Evolutionary conservation across 2,888 invertebrate species (phyloP).

Genomic region (Epinotia demarniana): DNA sequence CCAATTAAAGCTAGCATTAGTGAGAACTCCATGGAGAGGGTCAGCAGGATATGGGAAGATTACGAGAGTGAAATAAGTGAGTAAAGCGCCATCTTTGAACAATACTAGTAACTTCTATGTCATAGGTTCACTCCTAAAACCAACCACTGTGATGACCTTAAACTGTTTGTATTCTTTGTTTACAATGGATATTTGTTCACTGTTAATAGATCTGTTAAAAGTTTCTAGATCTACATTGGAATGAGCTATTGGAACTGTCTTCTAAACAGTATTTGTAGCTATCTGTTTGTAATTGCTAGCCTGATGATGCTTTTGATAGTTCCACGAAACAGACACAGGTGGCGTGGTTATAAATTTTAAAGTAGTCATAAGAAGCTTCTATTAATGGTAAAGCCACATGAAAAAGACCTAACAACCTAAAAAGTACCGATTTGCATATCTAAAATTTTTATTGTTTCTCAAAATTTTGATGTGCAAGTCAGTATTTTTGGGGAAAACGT

Average conservation of each 20-base stretch:
- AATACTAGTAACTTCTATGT: background rate
- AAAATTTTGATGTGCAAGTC: too few relatives aligned
- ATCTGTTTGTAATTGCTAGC: background rate
- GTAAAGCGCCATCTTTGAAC: constrained; percentile 51
- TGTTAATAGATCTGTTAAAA: background rate
- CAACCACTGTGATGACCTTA: too few relatives aligned
- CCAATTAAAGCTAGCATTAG: constrained; percentile 65
- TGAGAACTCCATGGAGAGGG: constrained; percentile 63
- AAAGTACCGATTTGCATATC: too few relatives aligned
- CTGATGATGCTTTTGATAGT: background rate
- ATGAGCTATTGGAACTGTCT: background rate
- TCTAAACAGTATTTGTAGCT: too few relatives aligned
- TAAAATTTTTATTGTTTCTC: too few relatives aligned
- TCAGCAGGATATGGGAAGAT: constrained; percentile 73
- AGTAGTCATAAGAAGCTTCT: too few relatives aligned
- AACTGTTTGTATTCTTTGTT: too few relatives aligned
- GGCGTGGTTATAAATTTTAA: background rate
- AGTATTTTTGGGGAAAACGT: too few relatives aligned
- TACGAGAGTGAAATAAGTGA: constrained; percentile 78
- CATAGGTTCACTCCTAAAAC: background rate
- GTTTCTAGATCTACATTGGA: background rate
- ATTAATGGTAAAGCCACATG: too few relatives aligned
- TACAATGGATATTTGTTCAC: background rate
- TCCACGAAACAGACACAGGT: background rate
- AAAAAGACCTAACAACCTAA: too few relatives aligned